A percentile compares a stretch with the other conserved stretches of the same genome.
Evolutionary conservation across 1,140 invertebrate species (phyloP).

Genomic region (Tetramorium simillimum): DNA sequence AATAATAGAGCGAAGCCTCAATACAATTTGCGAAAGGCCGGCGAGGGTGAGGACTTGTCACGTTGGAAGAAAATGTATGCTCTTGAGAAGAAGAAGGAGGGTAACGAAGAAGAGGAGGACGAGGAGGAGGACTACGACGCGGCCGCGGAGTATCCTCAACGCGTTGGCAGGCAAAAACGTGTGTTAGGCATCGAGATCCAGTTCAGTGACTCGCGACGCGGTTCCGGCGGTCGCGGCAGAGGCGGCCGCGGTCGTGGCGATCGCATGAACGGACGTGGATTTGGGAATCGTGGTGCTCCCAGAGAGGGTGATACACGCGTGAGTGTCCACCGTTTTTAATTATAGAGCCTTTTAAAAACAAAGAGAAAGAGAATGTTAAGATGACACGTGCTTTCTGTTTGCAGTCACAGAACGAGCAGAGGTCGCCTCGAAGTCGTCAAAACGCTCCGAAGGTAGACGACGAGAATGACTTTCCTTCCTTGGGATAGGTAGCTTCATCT

Average conservation of each 20-base stretch:
- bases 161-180: constrained; percentile 94
- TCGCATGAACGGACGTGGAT: constrained; percentile 79
- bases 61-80: constrained; percentile 97
- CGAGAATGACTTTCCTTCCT: constrained; percentile 97
- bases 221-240: constrained; percentile 87
- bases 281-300: constrained; percentile 79
- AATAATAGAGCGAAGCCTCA: constrained; percentile 91
- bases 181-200: constrained; percentile 95
- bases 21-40: constrained; percentile 96
- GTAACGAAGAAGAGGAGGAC: constrained; percentile 88
- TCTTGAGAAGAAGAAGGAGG: constrained; percentile 92
- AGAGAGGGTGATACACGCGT: constrained; percentile 80
- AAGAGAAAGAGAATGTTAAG: background rate
- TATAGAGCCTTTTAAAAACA: background rate
- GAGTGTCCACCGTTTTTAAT: constrained; percentile 54
- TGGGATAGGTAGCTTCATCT: constrained; percentile 88
- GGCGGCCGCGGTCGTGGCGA: constrained; percentile 85
- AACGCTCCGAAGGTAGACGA: constrained; percentile 97
- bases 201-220: constrained; percentile 93
- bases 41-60: constrained; percentile 95
- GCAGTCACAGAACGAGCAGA: constrained; percentile 78
- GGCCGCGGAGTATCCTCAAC: constrained; percentile 92
- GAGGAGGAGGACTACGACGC: constrained; percentile 91
- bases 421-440: constrained; percentile 84
- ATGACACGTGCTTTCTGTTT: constrained; percentile 26